Evolutionary conservation across 2,797 vertebrate genomes (phyloP).

Genomic region (Eptatretus atami): DNA sequence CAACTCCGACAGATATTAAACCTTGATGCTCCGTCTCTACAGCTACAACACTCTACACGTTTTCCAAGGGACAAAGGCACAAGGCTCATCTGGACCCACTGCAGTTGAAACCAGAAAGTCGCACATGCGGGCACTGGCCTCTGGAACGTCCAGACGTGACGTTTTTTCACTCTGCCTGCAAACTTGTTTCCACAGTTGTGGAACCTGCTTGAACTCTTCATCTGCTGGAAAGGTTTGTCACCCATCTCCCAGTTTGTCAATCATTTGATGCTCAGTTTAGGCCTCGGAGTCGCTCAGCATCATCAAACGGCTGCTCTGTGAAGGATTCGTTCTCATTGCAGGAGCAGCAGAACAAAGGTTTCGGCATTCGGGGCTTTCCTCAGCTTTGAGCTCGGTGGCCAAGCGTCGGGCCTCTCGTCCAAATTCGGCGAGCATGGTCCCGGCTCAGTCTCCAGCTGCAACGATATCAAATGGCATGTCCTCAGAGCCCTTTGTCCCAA

Average conservation of each 20-base stretch:
- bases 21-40: no score
- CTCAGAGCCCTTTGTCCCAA: background rate
- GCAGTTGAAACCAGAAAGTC: no score
- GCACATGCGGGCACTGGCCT: no score
- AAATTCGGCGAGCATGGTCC: conserved; percentile 33
- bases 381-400: conserved; percentile 39
- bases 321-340: conserved; percentile 58
- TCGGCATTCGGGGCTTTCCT: conserved; percentile 48
- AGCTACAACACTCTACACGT: no score
- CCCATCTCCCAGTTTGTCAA: conserved; percentile 19
- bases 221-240: no score
- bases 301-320: conserved; percentile 42
- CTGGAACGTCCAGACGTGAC: no score
- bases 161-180: no score
- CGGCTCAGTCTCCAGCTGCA: conserved; percentile 68
- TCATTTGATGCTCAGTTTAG: conserved; percentile 13
- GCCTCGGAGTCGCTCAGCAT: conserved; percentile 39
- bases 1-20: background rate
- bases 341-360: conserved; percentile 46
- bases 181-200: no score
- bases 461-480: conserved; percentile 9
- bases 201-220: no score
- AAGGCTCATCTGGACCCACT: no score
- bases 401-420: conserved; percentile 44
- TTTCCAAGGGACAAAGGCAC: no score